Percentiles rank a stretch among this genome's conserved stretches.
phyloP scores from a whole-genome alignment of 2,888 invertebrate species.

The Dasysyrphus albostriatus region DNA sequence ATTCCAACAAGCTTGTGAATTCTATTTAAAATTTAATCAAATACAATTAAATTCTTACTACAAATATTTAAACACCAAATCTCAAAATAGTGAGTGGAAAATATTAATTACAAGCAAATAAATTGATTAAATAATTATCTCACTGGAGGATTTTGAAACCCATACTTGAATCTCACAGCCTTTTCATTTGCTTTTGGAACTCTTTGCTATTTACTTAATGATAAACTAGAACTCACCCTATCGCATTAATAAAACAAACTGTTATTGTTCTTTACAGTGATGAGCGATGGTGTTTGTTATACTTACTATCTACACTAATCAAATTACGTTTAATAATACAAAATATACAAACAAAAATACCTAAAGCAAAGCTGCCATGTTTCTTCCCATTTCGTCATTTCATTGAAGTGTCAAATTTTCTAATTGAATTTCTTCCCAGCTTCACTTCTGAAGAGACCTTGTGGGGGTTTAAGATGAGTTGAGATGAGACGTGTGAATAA shows the following conservation, averaged over 20 bases:
- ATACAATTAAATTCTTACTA: neutral
- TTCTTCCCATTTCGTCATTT: constrained; percentile 66
- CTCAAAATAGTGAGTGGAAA: constrained; percentile 8
- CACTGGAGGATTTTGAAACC: constrained; percentile 3
- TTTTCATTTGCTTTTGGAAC: neutral
- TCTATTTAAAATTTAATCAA: neutral
- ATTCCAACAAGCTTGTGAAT: neutral
- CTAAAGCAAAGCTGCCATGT: constrained; percentile 26
- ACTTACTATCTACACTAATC: constrained; percentile 28
- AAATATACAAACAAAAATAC: neutral
- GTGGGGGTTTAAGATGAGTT: constrained; percentile 5
- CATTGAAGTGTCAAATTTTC: constrained; percentile 69
- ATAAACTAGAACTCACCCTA: constrained; percentile 26
- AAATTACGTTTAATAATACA: constrained; percentile 25
- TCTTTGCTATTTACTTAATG: neutral
- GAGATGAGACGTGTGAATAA: constrained; percentile 9
- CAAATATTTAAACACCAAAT: constrained; percentile 10
- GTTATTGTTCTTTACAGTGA: constrained; percentile 1
- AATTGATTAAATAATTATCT: constrained; percentile 12
- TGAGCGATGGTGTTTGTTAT: neutral
- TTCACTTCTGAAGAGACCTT: constrained; percentile 56
- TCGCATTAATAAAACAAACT: constrained; percentile 12
- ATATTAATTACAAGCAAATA: neutral
- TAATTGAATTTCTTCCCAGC: constrained; percentile 72
- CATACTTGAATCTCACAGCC: neutral